Evolutionary conservation across 2,113 vertebrate genomes (phyloP).

Genomic region (Chelonoidis abingdonii): DNA sequence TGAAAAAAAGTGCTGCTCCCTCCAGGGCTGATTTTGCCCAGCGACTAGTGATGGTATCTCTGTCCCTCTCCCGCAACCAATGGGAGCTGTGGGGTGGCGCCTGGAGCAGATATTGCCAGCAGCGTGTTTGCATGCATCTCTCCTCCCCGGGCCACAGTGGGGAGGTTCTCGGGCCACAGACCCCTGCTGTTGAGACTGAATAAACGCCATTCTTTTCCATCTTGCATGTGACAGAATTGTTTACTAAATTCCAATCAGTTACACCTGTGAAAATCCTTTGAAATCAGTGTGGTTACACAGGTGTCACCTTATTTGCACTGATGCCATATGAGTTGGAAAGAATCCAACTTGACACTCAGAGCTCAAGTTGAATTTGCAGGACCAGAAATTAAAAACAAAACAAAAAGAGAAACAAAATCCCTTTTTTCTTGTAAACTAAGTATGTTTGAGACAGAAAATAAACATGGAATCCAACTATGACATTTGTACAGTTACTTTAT

Average conservation of each 20-base stretch:
- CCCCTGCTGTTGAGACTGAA: neutral
- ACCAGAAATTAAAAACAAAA: neutral
- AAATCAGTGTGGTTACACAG: neutral
- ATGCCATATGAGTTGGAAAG: neutral
- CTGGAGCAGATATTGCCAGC: too few species aligned
- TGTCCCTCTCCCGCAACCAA: too few species aligned
- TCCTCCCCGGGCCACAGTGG: too few species aligned
- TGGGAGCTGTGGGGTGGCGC: too few species aligned
- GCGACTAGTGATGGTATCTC: too few species aligned
- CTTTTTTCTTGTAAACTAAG: neutral
- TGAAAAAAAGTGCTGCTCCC: too few species aligned
- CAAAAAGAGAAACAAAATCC: neutral
- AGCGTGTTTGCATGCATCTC: too few species aligned
- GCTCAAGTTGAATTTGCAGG: neutral
- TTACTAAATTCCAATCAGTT: neutral
- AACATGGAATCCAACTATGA: neutral
- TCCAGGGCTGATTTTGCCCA: too few species aligned
- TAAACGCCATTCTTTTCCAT: neutral
- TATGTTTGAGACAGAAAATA: neutral
- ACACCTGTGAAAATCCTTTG: neutral
- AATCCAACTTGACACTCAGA: neutral
- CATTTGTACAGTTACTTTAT: neutral
- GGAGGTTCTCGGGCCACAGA: too few species aligned
- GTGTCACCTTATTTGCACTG: neutral
- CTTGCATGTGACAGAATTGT: accelerated